A percentile compares a stretch with the other conserved stretches of the same genome.
These are phyloP conservation scores for Sternarchorhynchus goeldii DNA, from an alignment of 2,797 vertebrate genomes.

Conservation along the genomic window DNA sequence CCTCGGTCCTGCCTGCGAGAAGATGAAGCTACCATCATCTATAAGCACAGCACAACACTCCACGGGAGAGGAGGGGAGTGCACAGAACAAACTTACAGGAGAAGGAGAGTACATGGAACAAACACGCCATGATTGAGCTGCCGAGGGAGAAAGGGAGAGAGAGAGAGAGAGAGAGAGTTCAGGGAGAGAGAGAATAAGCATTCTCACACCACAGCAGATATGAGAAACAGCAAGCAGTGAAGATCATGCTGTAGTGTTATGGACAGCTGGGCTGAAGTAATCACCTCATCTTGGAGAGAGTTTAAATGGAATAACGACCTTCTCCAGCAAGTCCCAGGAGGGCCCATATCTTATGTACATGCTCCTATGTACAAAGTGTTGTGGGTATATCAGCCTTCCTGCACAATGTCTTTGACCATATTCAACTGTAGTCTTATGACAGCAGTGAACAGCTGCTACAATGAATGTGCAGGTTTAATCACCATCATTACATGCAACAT, in stretches of 20 bases:
- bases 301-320: conserved; percentile 43
- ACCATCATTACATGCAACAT: background rate
- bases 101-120: too few relatives aligned
- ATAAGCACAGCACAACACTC: background rate
- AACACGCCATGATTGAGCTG: conserved; percentile 53
- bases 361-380: conserved; percentile 21
- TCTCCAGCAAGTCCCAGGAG: conserved; percentile 56
- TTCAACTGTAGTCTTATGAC: conserved; percentile 11
- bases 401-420: conserved; percentile 13
- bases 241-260: conserved; percentile 4
- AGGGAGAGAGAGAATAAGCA: conserved; percentile 14
- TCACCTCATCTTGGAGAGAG: background rate
- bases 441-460: conserved; percentile 23
- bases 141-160: conserved; percentile 8
- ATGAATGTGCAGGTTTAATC: background rate
- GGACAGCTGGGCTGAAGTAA: background rate
- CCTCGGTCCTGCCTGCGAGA: conserved; percentile 54
- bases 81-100: background rate
- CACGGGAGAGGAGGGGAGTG: background rate
- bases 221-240: background rate
- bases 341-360: conserved; percentile 21
- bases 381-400: conserved; percentile 12
- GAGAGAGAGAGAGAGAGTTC: conserved; percentile 1
- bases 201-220: background rate
- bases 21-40: conserved; percentile 66